Evolutionary conservation across 2,113 vertebrate genomes (phyloP), one percentile per base, ranked within the genome.

Genomic region (Harpagus bidentatus): DNA sequence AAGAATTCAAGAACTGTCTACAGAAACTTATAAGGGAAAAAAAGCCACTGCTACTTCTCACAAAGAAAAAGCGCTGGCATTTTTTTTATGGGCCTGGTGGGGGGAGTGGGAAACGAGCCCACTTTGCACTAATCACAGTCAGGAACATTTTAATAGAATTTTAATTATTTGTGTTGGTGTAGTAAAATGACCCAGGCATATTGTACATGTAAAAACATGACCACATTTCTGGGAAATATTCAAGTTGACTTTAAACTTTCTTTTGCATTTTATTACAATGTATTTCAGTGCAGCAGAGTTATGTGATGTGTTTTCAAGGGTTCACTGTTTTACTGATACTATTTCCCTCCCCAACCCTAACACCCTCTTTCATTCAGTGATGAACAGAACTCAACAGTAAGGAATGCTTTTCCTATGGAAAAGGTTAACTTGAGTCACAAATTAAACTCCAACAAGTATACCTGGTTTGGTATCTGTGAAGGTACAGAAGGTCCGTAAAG

Each of bases 131-230:
- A 92, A 96, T 97, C 93, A 85, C 52, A 92, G 71, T 56, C 90
- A 96, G 94, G 71, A 97, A 76, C 31, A 0, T 84, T 97, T 97
- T 95, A 95, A 95, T 90, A 95, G 74, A 86, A 93, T 74, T 91
- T 48, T 91, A 93, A 88, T 98, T 96, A 70, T 97, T 97, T 97
- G 52, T 96, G 77, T 73, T 95, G 85, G 55, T 82, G 32, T 66
- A 93, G 65, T 94, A 96, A 98, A 97, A 95, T 67, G 52, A 50
- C 22, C 34, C 28, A 82, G 72, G 82, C 67, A 34, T 65, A 47
- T 59, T 95, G 52, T 74, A 52, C 26, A 2, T 58, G 28, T 38
- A 56, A 95, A 96, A 91, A 73, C 42, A 73, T 34, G 21, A 70
- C 91, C 91, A 40, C 89, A 70, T 93, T 97, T 96, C 86, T 96